These are phyloP conservation scores for Drosophila melanica DNA, from an alignment of 1,140 invertebrate species.

Conservation along the genomic window DNA sequence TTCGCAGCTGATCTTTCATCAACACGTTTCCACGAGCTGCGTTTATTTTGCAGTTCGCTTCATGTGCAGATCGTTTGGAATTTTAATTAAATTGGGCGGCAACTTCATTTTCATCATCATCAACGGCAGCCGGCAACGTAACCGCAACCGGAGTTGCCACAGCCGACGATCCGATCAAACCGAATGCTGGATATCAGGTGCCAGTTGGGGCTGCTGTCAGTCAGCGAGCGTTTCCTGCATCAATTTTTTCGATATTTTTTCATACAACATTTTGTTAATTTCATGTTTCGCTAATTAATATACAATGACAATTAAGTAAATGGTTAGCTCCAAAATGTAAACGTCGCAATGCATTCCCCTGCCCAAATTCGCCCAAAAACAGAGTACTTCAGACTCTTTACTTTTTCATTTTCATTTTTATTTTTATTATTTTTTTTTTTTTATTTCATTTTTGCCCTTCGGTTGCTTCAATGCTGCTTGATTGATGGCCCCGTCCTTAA, in stretches of 20 bases:
- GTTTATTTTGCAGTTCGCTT: constrained; percentile 41
- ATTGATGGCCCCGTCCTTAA: constrained; percentile 67
- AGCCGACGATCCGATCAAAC: constrained; percentile 63
- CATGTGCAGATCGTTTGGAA: constrained; percentile 83
- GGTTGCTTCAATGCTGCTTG: constrained; percentile 55
- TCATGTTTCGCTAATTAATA: constrained; percentile 80
- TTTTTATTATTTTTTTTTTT: not conserved
- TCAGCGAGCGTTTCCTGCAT: constrained; percentile 11
- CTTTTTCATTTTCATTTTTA: constrained; percentile 1
- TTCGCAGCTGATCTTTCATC: constrained; percentile 49
- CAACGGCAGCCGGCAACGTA: constrained; percentile 51
- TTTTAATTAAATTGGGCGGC: constrained; percentile 84
- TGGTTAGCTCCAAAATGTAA: constrained; percentile 61
- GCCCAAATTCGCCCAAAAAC: not conserved
- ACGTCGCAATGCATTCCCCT: constrained; percentile 20
- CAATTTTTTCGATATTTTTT: constrained; percentile 19
- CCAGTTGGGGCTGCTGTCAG: constrained; percentile 35
- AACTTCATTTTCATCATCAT: constrained; percentile 83
- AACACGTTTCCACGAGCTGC: constrained; percentile 41
- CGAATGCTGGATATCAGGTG: constrained; percentile 62
- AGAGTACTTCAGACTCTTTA: not conserved
- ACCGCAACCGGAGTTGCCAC: constrained; percentile 39
- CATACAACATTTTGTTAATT: constrained; percentile 57
- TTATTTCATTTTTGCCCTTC: constrained; percentile 17
- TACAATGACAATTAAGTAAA: constrained; percentile 74